Evolutionary conservation across 1,140 invertebrate species (phyloP).

Genomic region (Pectinophora gossypiella): DNA sequence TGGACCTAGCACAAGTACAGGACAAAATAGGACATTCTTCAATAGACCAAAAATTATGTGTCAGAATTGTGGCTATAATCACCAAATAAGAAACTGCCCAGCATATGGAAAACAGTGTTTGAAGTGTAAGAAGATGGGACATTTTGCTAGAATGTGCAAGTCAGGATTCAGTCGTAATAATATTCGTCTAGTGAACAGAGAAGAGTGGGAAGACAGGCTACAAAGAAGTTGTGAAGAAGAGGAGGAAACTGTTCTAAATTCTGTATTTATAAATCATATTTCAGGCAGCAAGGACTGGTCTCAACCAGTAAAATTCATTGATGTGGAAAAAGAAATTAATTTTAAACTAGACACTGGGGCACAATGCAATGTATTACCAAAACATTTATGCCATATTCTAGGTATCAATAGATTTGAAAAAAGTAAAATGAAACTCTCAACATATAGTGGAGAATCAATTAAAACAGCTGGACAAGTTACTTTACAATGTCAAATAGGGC

Average conservation of each 20-base stretch:
- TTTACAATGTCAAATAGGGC: neutral
- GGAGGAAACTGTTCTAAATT: neutral
- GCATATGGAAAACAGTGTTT: neutral
- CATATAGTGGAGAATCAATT: neutral
- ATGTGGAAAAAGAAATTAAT: neutral
- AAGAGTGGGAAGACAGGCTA: neutral
- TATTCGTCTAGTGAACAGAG: too few species aligned
- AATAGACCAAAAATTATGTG: neutral
- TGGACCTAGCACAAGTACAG: neutral
- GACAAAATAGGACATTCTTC: too few species aligned
- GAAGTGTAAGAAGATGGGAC: neutral
- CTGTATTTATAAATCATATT: neutral
- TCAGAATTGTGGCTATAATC: conserved; percentile 1
- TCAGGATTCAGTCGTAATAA: neutral
- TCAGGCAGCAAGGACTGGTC: neutral
- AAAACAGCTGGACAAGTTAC: neutral
- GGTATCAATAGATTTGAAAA: too few species aligned
- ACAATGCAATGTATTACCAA: neutral
- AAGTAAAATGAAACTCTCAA: neutral
- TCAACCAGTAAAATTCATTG: neutral
- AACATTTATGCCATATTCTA: neutral
- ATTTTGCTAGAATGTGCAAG: conserved; percentile 3
- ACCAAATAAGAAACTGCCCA: neutral
- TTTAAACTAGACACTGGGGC: conserved; percentile 8
- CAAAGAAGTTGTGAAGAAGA: neutral